Conservation (phyloP, 2,797 vertebrate species). For the Acanthurus tractus region DNA sequence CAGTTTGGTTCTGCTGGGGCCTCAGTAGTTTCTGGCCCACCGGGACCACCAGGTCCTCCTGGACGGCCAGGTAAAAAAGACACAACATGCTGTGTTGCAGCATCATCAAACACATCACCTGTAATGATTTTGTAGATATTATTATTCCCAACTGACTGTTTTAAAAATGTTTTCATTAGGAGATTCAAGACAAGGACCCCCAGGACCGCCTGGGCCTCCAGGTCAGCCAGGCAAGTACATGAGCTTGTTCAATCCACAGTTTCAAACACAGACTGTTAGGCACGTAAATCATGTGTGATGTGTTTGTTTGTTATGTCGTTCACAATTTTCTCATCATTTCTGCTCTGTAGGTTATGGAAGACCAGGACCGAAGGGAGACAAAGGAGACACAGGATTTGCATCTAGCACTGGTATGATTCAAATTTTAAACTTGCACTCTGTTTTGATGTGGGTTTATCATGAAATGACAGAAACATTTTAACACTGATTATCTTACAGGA, state of each 20-base stretch:
- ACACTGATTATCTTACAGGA: constrained; percentile 79
- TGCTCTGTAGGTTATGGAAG: constrained; percentile 87
- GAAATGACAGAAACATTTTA: background rate
- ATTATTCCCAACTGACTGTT: constrained; percentile 15
- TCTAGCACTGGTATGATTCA: constrained; percentile 86
- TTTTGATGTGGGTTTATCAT: background rate
- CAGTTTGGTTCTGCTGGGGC: constrained; percentile 39
- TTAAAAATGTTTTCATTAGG: constrained; percentile 62
- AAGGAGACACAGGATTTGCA: constrained; percentile 85
- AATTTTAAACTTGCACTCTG: background rate
- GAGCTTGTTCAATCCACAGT: constrained; percentile 3
- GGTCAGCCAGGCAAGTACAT: constrained; percentile 85
- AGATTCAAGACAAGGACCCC: constrained; percentile 83
- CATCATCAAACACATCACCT: background rate
- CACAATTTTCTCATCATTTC: constrained; percentile 1
- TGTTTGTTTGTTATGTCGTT: background rate
- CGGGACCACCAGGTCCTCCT: constrained; percentile 85
- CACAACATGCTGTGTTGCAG: background rate
- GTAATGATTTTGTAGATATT: background rate
- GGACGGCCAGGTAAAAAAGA: constrained; percentile 81
- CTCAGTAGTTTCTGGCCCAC: constrained; percentile 43
- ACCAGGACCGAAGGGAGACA: constrained; percentile 91
- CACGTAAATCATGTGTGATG: background rate
- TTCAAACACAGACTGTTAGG: background rate
- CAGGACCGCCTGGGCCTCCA: constrained; percentile 89